phyloP scores from a whole-genome alignment of 1,140 invertebrate species.

The Anthonomus grandis region DNA sequence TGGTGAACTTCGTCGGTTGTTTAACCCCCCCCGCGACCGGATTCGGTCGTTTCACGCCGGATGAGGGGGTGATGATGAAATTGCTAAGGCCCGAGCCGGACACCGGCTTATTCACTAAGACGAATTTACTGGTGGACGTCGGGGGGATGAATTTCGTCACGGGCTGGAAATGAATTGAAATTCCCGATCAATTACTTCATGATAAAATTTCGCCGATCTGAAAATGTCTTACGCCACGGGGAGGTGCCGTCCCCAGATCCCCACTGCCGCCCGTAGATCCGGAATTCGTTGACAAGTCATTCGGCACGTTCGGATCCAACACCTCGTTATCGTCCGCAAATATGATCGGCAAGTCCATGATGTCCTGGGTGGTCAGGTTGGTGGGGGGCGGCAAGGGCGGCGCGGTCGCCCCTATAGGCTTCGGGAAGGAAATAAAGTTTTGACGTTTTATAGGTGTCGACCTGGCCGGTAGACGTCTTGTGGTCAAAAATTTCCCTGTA shows the following conservation, averaged over 20 bases:
- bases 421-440: conserved; percentile 17
- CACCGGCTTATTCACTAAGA: conserved; percentile 43
- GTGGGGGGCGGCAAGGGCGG: conserved; percentile 43
- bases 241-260: no score
- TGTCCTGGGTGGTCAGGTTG: conserved; percentile 59
- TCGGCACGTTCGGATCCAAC: conserved; percentile 46
- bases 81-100: conserved; percentile 36
- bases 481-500: conserved; percentile 41
- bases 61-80: conserved; percentile 35
- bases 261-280: background rate
- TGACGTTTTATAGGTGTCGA: conserved; percentile 31
- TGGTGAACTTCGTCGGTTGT: conserved; percentile 52
- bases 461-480: conserved; percentile 38
- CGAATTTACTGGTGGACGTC: conserved; percentile 34
- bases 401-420: conserved; percentile 25
- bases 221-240: no score
- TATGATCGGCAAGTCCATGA: conserved; percentile 63
- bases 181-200: no score
- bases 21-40: conserved; percentile 9
- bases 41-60: conserved; percentile 29
- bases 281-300: conserved; percentile 17
- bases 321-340: conserved; percentile 62
- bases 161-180: background rate
- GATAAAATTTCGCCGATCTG: no score
- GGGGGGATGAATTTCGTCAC: conserved; percentile 15